Evolutionary conservation across 2,797 vertebrate genomes (phyloP), one percentile per base, ranked within the genome.

Genomic region (Arrhamphus sclerolepis): DNA sequence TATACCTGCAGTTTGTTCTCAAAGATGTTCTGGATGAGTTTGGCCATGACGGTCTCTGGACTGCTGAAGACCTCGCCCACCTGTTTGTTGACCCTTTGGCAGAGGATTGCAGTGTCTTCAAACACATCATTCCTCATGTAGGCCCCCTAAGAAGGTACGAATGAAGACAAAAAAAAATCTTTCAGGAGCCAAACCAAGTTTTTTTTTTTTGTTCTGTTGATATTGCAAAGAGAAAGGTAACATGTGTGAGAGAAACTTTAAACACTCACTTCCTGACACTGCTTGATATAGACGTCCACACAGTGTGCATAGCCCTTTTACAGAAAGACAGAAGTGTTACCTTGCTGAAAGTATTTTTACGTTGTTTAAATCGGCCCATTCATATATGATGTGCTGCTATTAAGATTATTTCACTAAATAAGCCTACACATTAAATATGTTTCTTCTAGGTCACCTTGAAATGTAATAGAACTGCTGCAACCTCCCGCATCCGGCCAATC

Each of bases 261-360:
- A 16, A 49, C 18, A 75, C 89, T 94, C 91, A 98, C 98, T 92
- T 99, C 98, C 87, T 99, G 98, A 90, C 97, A 98, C 80, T 99
- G 98, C 83, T 98, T 98, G 90, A 99, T 99, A 83, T 99, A 99
- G 82, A 99, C 98, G 77, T 99, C 98, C 77, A 99, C 95, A 72
- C 98, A 99, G 82, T 99, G 97, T 75, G 98, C 98, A 87, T 99
- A 99, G 78, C 98, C 98, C 98, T 99, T 54, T 19, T 50, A 64
- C 1, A 85, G 46, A 87, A 86, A 74, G 20, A 86, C 5, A 34
- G 6, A 82, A 0, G 1, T 71, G 76, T 89, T 58, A 46, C 56
- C 47, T 48, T 72, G 56, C 19, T 43, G 20, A 16, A 6, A 38
- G 24, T 20, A 20, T 19, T 9, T n/a, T n/a, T n/a, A n/a, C n/a